Evolutionary conservation across 2,888 invertebrate genomes (phyloP).

Genomic region (Diaperis boleti): DNA sequence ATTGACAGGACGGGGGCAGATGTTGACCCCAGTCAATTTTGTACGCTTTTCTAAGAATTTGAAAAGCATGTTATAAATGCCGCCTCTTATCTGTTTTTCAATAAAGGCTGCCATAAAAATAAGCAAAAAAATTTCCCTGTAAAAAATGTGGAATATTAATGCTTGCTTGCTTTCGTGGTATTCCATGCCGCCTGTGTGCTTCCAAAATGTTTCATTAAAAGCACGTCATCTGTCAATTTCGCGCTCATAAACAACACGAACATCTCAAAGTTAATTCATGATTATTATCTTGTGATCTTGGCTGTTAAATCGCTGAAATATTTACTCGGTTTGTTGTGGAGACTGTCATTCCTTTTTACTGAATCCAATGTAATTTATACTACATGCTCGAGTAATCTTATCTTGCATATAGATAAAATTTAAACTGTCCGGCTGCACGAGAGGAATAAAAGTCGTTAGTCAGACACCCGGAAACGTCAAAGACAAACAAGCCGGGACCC

Average conservation of each 20-base stretch:
- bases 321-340: conserved; percentile 33
- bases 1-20: too few relatives aligned
- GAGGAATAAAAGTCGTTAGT: background rate
- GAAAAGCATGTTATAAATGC: too few relatives aligned
- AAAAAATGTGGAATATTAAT: too few relatives aligned
- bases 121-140: too few relatives aligned
- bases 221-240: conserved; percentile 15
- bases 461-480: background rate
- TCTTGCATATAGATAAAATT: conserved; percentile 33
- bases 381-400: conserved; percentile 40
- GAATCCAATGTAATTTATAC: conserved; percentile 41
- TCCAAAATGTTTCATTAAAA: conserved; percentile 6
- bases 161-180: too few relatives aligned
- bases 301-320: conserved; percentile 39
- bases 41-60: too few relatives aligned
- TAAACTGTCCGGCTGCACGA: conserved; percentile 9
- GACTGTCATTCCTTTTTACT: conserved; percentile 38
- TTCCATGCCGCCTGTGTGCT: too few relatives aligned
- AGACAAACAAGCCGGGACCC: conserved; percentile 7
- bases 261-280: conserved; percentile 18
- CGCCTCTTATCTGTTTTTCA: too few relatives aligned
- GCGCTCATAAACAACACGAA: conserved; percentile 20
- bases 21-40: too few relatives aligned
- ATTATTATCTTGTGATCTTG: conserved; percentile 30
- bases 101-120: too few relatives aligned